A percentile compares a stretch with the other conserved stretches of the same genome.
Evolutionary conservation across 1,140 invertebrate species (phyloP).

Genomic region (Drosophila ananassae): DNA sequence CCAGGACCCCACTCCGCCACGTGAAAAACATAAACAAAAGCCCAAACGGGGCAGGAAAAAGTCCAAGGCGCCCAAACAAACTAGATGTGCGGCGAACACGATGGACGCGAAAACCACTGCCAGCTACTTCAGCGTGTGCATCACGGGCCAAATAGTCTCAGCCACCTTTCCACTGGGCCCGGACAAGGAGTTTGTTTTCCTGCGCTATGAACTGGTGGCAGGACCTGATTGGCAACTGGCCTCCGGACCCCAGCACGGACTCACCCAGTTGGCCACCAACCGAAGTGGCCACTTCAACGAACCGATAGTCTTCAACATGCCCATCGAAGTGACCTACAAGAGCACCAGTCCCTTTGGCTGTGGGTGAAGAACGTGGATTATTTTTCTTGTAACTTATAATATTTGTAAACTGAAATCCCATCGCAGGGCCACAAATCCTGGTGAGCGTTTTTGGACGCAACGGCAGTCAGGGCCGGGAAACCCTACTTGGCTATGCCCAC

Average conservation of each 20-base stretch:
- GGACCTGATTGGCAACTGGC: slow-evolving; percentile 81
- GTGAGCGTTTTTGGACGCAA: slow-evolving; percentile 82
- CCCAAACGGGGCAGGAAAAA: slow-evolving; percentile 25
- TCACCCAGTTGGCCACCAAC: slow-evolving; percentile 79
- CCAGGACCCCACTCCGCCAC: slow-evolving; percentile 23
- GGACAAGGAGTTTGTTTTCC: slow-evolving; percentile 73
- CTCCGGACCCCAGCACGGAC: slow-evolving; percentile 73
- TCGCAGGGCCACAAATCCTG: slow-evolving; percentile 83
- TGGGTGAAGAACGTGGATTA: slow-evolving; percentile 48
- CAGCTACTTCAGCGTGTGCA: slow-evolving; percentile 69
- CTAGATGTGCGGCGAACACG: not conserved
- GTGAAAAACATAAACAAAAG: slow-evolving; percentile 45
- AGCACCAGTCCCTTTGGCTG: slow-evolving; percentile 83
- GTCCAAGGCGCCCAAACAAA: slow-evolving; percentile 15
- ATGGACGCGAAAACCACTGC: slow-evolving; percentile 53
- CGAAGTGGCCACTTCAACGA: slow-evolving; percentile 69
- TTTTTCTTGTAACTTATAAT: not conserved
- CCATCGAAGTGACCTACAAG: slow-evolving; percentile 82
- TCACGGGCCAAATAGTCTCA: slow-evolving; percentile 79
- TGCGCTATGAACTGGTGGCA: slow-evolving; percentile 80
- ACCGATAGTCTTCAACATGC: slow-evolving; percentile 83
- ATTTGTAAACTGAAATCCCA: not conserved
- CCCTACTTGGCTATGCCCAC: slow-evolving; percentile 77
- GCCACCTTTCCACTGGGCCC: slow-evolving; percentile 78
- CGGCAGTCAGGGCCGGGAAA: slow-evolving; percentile 63